phyloP scores from a whole-genome alignment of 23 tunicate genomes.

The Styela plicata region DNA sequence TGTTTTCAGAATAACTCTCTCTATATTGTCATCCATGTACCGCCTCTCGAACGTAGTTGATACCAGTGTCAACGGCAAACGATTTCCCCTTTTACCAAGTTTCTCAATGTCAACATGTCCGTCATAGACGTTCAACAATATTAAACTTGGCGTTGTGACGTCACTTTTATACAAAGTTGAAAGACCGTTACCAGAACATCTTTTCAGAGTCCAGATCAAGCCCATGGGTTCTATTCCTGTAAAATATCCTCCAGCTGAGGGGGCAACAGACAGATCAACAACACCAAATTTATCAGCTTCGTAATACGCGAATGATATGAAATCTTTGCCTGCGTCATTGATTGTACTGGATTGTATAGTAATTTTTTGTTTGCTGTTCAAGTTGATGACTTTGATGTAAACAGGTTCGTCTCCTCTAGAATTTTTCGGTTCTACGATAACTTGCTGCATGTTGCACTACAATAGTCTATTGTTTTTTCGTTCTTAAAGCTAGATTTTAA shows the following conservation, averaged over 20 bases:
- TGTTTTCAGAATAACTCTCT: background rate
- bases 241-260: slow-evolving; percentile 19
- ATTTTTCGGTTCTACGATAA: background rate
- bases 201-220: slow-evolving; percentile 24
- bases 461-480: too few relatives aligned
- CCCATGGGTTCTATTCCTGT: slow-evolving; percentile 29
- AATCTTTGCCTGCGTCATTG: background rate
- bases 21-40: background rate
- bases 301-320: background rate
- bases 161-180: background rate
- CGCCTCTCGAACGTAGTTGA: background rate
- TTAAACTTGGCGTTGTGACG: background rate
- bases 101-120: background rate
- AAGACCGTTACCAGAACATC: too few relatives aligned
- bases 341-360: background rate
- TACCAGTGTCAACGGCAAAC: background rate
- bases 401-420: background rate
- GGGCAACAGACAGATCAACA: background rate
- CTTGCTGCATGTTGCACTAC: background rate
- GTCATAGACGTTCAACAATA: background rate
- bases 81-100: background rate
- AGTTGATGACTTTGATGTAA: background rate
- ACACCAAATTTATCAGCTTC: background rate
- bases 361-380: background rate
- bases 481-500: too few relatives aligned